These are phyloP conservation scores for Anodontia alba DNA, from an alignment of 2,888 invertebrate species.

Conservation along the genomic window DNA sequence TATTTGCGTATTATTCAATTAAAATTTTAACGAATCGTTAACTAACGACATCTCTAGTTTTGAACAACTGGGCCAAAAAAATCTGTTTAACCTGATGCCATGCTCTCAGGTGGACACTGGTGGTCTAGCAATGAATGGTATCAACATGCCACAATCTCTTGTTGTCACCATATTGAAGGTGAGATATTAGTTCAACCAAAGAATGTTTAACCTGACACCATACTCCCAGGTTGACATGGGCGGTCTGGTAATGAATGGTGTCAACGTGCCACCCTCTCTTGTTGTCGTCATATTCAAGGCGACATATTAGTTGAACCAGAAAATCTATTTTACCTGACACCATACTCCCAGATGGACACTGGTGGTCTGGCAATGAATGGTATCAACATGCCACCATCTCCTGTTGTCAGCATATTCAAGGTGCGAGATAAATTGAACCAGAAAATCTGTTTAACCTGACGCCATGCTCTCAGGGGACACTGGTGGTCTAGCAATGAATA, in stretches of 20 bases:
- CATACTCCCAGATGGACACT: conserved; percentile 8
- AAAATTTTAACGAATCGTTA: too few relatives aligned
- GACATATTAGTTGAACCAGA: too few relatives aligned
- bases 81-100: conserved; percentile 37
- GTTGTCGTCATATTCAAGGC: conserved; percentile 65
- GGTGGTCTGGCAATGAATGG: conserved; percentile 46
- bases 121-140: conserved; percentile 49
- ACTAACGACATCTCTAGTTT: too few relatives aligned
- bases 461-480: conserved; percentile 9
- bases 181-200: too few relatives aligned
- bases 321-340: conserved; percentile 44
- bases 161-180: conserved; percentile 66
- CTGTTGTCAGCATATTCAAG: conserved; percentile 65
- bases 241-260: conserved; percentile 49
- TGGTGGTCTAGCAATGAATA: conserved; percentile 42
- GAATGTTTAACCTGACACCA: conserved; percentile 37
- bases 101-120: conserved; percentile 9
- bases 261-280: conserved; percentile 47
- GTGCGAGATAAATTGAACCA: too few relatives aligned
- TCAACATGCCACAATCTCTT: conserved; percentile 48
- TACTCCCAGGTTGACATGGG: conserved; percentile 9
- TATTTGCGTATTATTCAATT: too few relatives aligned
- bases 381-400: conserved; percentile 46
- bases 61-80: too few relatives aligned
- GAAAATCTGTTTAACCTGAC: conserved; percentile 45